Evolutionary conservation across 2,113 vertebrate species (phyloP).

Genomic region (Lontra canadensis): DNA sequence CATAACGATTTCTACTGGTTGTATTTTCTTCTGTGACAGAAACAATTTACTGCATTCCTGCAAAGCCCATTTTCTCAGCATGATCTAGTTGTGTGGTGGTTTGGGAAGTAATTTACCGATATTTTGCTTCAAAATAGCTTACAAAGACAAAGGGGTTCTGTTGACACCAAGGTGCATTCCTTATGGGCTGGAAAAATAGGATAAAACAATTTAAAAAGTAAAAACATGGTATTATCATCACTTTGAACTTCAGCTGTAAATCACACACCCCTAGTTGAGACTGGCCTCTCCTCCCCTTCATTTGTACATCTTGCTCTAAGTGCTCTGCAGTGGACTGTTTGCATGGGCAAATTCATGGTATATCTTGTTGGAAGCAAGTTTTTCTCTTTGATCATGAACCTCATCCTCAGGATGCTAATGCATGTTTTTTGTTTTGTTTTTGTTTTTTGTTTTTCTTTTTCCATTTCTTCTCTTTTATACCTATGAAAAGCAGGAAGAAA

Average conservation of each 20-base stretch:
- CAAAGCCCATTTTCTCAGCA: slow-evolving; percentile 89
- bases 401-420: neutral
- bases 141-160: slow-evolving; percentile 87
- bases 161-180: slow-evolving; percentile 84
- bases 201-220: slow-evolving; percentile 84
- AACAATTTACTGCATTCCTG: slow-evolving; percentile 88
- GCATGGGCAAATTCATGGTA: neutral
- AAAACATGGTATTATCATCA: slow-evolving; percentile 77
- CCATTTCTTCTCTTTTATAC: neutral
- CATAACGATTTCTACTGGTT: slow-evolving; percentile 85
- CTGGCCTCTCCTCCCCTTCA: slow-evolving; percentile 41
- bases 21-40: slow-evolving; percentile 89
- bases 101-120: slow-evolving; percentile 88
- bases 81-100: slow-evolving; percentile 86
- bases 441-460: neutral
- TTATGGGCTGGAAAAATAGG: slow-evolving; percentile 73
- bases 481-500: neutral
- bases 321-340: neutral
- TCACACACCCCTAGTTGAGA: slow-evolving; percentile 26
- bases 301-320: neutral
- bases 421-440: neutral
- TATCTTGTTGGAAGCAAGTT: neutral
- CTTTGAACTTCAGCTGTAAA: slow-evolving; percentile 80
- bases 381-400: neutral
- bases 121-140: slow-evolving; percentile 87